phyloP scores from a whole-genome alignment of 2,113 vertebrate species.

The Chloroceryle aenea region DNA sequence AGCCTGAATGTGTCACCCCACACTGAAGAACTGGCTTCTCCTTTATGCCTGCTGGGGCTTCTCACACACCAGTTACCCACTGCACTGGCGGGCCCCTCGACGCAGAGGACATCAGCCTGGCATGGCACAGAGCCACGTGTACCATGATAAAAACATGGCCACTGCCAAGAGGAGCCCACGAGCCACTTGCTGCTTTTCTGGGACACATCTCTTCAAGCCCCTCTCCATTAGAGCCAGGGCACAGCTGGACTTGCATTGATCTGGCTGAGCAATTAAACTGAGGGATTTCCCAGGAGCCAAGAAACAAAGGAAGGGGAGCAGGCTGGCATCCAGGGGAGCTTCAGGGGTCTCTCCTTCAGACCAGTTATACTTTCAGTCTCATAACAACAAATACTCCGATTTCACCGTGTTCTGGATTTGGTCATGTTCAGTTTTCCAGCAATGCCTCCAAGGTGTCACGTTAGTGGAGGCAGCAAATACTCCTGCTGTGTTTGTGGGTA shows the following conservation, averaged over 20 bases:
- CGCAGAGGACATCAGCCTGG: not conserved
- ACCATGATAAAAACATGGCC: accelerated
- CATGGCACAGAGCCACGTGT: accelerated
- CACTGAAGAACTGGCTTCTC: not conserved
- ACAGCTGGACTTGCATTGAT: not conserved
- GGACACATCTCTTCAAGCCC: too few relatives aligned
- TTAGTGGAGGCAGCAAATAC: not conserved
- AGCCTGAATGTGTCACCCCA: accelerated
- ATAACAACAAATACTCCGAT: not conserved
- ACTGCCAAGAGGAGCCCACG: accelerated
- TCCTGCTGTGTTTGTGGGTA: not conserved
- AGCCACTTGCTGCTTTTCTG: not conserved
- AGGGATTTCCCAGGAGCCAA: not conserved
- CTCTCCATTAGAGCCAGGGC: accelerated
- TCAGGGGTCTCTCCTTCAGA: not conserved
- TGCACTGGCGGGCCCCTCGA: not conserved
- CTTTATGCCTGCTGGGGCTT: not conserved
- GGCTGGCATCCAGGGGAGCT: not conserved
- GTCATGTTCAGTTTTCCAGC: not conserved
- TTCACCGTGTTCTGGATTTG: not conserved
- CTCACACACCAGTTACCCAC: not conserved
- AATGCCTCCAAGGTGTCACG: not conserved
- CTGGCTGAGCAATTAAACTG: not conserved
- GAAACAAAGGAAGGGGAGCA: not conserved
- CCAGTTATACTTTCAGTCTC: not conserved